Percentiles rank a stretch among this genome's conserved stretches.
Conservation (phyloP, 2,888 invertebrate species). For the Lordiphosa fenestrarum region DNA sequence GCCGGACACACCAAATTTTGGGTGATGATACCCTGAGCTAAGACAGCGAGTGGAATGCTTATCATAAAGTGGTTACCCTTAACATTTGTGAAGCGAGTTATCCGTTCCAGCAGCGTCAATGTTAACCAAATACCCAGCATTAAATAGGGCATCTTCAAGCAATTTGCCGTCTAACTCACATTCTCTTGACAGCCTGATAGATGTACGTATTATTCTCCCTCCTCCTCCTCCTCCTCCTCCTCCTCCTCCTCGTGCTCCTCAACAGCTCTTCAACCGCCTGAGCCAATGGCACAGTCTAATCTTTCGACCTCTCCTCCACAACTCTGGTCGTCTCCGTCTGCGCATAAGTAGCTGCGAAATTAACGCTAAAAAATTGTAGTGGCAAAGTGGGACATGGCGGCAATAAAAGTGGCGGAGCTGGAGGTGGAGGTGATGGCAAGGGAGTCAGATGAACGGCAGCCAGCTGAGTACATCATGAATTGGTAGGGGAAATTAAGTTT, state of each 20-base stretch:
- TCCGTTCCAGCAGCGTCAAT: too few relatives aligned
- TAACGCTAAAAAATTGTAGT: slow-evolving; percentile 54
- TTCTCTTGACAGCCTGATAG: slow-evolving; percentile 28
- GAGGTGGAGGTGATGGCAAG: slow-evolving; percentile 14
- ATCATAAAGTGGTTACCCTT: too few relatives aligned
- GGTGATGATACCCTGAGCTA: too few relatives aligned
- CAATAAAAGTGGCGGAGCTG: not conserved
- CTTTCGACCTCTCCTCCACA: slow-evolving; percentile 4
- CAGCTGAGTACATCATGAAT: slow-evolving; percentile 16
- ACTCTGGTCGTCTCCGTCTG: slow-evolving; percentile 38
- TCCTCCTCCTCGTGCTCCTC: too few relatives aligned
- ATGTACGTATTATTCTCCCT: slow-evolving; percentile 18
- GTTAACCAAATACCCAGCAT: too few relatives aligned
- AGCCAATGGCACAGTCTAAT: not conserved
- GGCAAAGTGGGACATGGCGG: not conserved
- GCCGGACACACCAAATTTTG: too few relatives aligned
- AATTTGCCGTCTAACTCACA: not conserved
- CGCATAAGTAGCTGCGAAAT: slow-evolving; percentile 71
- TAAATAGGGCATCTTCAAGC: slow-evolving; percentile 12
- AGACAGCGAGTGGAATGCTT: too few relatives aligned
- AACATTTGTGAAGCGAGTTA: too few relatives aligned
- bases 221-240: too few relatives aligned
- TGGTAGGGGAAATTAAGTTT: slow-evolving; percentile 60
- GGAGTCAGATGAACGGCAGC: not conserved
- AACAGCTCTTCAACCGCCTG: not conserved